Base-by-base conservation (phyloP, 2,113 vertebrate species). In the Mus spicilegus region DNA sequence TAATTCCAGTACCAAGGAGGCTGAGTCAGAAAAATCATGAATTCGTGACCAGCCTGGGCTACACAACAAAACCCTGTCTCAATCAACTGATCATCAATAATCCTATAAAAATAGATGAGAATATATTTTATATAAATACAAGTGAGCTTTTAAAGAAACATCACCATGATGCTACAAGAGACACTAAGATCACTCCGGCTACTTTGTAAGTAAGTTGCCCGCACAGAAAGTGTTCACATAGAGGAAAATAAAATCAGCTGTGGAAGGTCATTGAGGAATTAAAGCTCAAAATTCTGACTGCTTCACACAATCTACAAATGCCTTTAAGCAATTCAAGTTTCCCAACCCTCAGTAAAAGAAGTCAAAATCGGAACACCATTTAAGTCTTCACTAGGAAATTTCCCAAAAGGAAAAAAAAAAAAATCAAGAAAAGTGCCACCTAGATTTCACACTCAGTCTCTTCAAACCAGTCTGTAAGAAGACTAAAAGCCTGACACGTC, bases 101-200 rank as follows among this genome's bases (percentile, higher is more conserved):
- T 46, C 16, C 42, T 49, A 49, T 58, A 75, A 92, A 91, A 11
- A 93, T 63, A 22, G 69, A 84, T 84, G 14, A 90, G 12, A 58
- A 39, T 65, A 78, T 28, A 93, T 46, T 86, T 72, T 33, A 86
- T 81, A 73, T 61, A 87, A 63, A 85, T 89, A 36, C 85, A 95
- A 73, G 22, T 80, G 56, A 92, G 14, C 67, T 95, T 95, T 87
- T 86, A 95, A 93, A 91, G 30, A 87, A 93, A 77, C n/a, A 22
- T 58, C 54, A 36, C 9, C n/a, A 7, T 76, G 63, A 49, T 72
- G 30, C 14, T 94, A 16, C 33, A 26, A 19, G 42, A 93, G 16
- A 87, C n/a, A 89, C 22, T 67, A 80, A 90, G 39, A 8, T 85
- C n/a, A 36, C 0, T 67, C 30, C 88, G 24, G 58, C 86, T 84